Evolutionary conservation across 2,888 invertebrate genomes (phyloP).

Genomic region (Drosophila flavopinicola): DNA sequence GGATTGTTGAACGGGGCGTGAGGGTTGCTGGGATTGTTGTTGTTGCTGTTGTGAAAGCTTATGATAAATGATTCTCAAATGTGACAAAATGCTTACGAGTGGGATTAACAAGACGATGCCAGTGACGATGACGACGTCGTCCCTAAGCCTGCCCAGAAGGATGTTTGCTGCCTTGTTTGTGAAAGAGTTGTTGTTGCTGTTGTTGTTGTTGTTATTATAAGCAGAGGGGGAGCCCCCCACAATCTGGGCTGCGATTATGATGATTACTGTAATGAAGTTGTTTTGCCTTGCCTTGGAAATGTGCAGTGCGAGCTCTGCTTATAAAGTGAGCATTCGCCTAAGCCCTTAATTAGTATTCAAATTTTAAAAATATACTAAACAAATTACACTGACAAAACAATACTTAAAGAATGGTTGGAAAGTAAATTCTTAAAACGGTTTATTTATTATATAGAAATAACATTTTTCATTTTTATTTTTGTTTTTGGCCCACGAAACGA

Average conservation of each 20-base stretch:
- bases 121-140: constrained; percentile 32
- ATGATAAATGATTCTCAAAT: constrained; percentile 83
- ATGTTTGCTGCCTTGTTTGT: too few relatives aligned
- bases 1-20: constrained; percentile 47
- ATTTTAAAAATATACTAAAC: neutral
- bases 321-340: constrained; percentile 12
- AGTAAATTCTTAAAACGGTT: too few relatives aligned
- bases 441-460: too few relatives aligned
- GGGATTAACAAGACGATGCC: constrained; percentile 73
- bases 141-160: constrained; percentile 39
- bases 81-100: constrained; percentile 81
- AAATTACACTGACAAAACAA: too few relatives aligned
- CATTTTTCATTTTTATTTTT: too few relatives aligned
- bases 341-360: constrained; percentile 19
- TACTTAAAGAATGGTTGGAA: too few relatives aligned
- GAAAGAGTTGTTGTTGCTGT: constrained; percentile 52
- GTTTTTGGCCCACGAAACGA: too few relatives aligned
- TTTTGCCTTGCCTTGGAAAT: constrained; percentile 22
- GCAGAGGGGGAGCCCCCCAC: constrained; percentile 12
- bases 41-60: constrained; percentile 68
- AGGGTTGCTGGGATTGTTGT: constrained; percentile 32
- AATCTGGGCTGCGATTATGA: constrained; percentile 54
- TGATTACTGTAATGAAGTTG: constrained; percentile 67
- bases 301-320: constrained; percentile 4
- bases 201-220: constrained; percentile 6